These are phyloP conservation scores for Schizotus pectinicornis DNA, from an alignment of 2,888 invertebrate genomes.

Conservation along the genomic window DNA sequence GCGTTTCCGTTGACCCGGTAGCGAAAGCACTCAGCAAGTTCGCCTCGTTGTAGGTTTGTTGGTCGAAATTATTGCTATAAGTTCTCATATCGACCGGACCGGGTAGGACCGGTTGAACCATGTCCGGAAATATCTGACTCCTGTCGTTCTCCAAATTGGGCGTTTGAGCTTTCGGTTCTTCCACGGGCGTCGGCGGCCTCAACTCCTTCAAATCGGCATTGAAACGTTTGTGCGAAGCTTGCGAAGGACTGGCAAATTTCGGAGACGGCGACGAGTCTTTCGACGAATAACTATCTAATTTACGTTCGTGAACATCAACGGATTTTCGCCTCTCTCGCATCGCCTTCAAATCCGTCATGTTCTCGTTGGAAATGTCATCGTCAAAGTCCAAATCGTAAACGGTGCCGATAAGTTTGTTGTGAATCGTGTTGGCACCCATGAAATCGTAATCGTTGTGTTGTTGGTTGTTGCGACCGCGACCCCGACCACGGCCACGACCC, in stretches of 20 bases:
- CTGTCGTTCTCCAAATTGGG: slow-evolving; percentile 44
- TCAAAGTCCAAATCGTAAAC: slow-evolving; percentile 87
- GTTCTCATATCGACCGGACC: slow-evolving; percentile 92
- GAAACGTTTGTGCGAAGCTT: slow-evolving; percentile 52
- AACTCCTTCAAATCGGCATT: slow-evolving; percentile 59
- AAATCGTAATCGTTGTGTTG: slow-evolving; percentile 55
- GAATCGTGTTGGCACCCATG: slow-evolving; percentile 72
- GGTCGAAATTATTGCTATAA: slow-evolving; percentile 71
- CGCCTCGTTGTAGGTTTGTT: slow-evolving; percentile 65
- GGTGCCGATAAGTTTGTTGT: slow-evolving; percentile 82
- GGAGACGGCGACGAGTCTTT: slow-evolving; percentile 66
- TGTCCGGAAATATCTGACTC: slow-evolving; percentile 61
- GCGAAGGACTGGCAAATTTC: slow-evolving; percentile 62
- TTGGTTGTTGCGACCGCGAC: slow-evolving; percentile 49
- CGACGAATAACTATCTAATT: slow-evolving; percentile 62
- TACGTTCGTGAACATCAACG: slow-evolving; percentile 69
- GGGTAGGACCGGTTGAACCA: slow-evolving; percentile 77
- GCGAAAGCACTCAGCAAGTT: slow-evolving; percentile 73
- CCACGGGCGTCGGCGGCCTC: slow-evolving; percentile 61
- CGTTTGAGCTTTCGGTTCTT: slow-evolving; percentile 48
- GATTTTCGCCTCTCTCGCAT: slow-evolving; percentile 81
- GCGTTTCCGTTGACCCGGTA: slow-evolving; percentile 72
- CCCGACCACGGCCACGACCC: slow-evolving; percentile 54
- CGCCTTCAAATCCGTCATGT: slow-evolving; percentile 75
- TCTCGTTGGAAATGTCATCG: slow-evolving; percentile 79